phyloP scores from a whole-genome alignment of 2,113 vertebrate genomes.

The Alosa alosa region DNA sequence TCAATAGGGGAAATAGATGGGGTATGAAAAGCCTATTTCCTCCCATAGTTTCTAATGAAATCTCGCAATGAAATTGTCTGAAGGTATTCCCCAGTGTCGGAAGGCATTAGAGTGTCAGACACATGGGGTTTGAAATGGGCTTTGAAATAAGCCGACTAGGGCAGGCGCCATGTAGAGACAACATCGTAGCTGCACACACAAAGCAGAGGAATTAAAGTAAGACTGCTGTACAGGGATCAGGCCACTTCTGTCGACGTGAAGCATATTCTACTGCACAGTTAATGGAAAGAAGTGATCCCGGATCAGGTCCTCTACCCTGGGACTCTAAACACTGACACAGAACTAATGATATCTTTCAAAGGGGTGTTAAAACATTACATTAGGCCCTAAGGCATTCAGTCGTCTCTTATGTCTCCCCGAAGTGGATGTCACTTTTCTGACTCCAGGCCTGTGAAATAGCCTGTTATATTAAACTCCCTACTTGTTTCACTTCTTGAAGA shows the following conservation, averaged over 20 bases:
- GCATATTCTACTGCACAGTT: background rate
- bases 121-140: background rate
- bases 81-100: background rate
- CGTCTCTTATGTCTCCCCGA: too few relatives aligned
- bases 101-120: background rate
- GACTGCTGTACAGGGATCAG: background rate
- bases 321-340: background rate
- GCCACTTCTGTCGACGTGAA: background rate
- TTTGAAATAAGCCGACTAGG: constrained; percentile 1
- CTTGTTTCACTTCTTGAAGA: too few relatives aligned
- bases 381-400: background rate
- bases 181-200: background rate
- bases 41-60: background rate
- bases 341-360: background rate
- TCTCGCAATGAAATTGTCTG: background rate
- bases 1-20: background rate
- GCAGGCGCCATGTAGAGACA: background rate
- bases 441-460: too few relatives aligned
- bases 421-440: too few relatives aligned
- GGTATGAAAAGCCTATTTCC: background rate
- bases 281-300: background rate
- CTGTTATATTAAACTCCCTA: too few relatives aligned
- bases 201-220: background rate
- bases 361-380: background rate
- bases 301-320: background rate